phyloP scores from a whole-genome alignment of 1,140 invertebrate species.

The Polypedilum vanderplanki region DNA sequence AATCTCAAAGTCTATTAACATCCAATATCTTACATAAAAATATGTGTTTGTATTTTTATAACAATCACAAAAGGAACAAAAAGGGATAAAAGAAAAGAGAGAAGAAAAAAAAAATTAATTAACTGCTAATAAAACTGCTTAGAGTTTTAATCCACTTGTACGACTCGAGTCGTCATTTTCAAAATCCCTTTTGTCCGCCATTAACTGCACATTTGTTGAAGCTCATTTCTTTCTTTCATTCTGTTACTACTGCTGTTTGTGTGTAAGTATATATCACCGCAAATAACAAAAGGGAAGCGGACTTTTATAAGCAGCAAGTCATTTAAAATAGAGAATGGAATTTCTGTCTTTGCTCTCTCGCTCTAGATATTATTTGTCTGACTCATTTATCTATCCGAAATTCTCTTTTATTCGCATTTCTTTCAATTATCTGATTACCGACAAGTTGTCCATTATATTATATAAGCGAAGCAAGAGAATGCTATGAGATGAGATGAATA shows the following conservation, averaged over 20 bases:
- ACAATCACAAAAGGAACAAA: background rate
- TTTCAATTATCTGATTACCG: conserved; percentile 28
- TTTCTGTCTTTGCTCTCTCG: too few relatives aligned
- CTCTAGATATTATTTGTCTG: background rate
- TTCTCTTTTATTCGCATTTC: background rate
- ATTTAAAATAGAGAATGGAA: background rate
- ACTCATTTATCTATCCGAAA: background rate
- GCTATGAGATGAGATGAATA: too few relatives aligned
- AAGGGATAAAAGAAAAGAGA: background rate
- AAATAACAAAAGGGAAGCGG: conserved; percentile 6
- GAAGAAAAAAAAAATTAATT: conserved; percentile 26
- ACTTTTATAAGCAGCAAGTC: background rate
- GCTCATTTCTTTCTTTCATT: background rate
- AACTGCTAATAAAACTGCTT: conserved; percentile 25
- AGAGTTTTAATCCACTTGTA: conserved; percentile 28
- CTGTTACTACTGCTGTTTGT: background rate
- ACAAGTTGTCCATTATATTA: conserved; percentile 21
- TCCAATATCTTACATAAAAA: background rate
- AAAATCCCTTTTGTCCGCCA: background rate
- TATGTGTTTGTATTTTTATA: background rate
- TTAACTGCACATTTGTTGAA: conserved; percentile 23
- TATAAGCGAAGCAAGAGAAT: too few relatives aligned
- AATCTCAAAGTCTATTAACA: conserved; percentile 13
- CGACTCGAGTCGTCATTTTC: background rate
- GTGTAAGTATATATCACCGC: conserved; percentile 1